These are phyloP conservation scores for Xiphophorus couchianus DNA, from an alignment of 2,113 vertebrate species.

Conservation along the genomic window DNA sequence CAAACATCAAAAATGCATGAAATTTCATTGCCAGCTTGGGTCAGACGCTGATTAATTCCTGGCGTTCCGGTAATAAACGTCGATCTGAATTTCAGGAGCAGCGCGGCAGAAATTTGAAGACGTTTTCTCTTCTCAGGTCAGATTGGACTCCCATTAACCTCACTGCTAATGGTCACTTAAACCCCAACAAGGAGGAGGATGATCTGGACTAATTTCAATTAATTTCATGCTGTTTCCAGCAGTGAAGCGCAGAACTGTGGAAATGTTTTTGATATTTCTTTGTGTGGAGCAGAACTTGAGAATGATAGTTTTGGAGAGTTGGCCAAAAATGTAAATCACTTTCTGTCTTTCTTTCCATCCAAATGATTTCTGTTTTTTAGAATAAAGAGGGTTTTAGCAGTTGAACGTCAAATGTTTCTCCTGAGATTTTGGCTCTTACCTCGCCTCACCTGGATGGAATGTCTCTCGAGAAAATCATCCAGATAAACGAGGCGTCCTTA, in stretches of 20 bases:
- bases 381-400: too few relatives aligned
- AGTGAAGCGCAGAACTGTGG: background rate
- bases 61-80: background rate
- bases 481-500: too few relatives aligned
- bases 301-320: too few relatives aligned
- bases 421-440: too few relatives aligned
- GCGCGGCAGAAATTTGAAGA: background rate
- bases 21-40: background rate
- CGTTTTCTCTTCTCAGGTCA: background rate
- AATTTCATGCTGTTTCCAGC: background rate
- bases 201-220: background rate
- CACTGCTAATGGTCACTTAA: background rate
- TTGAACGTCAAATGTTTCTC: too few relatives aligned
- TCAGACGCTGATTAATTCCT: constrained; percentile 6
- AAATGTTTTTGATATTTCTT: background rate
- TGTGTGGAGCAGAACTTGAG: too few relatives aligned
- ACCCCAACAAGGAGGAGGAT: background rate
- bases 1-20: background rate
- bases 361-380: too few relatives aligned
- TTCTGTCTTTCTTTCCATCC: too few relatives aligned
- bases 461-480: too few relatives aligned
- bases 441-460: too few relatives aligned
- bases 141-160: background rate
- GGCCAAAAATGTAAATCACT: too few relatives aligned
- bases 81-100: background rate